A percentile compares a stretch with the other conserved stretches of the same genome.
Evolutionary conservation across 2,113 vertebrate genomes (phyloP).

Genomic region (Okapia johnstoni): DNA sequence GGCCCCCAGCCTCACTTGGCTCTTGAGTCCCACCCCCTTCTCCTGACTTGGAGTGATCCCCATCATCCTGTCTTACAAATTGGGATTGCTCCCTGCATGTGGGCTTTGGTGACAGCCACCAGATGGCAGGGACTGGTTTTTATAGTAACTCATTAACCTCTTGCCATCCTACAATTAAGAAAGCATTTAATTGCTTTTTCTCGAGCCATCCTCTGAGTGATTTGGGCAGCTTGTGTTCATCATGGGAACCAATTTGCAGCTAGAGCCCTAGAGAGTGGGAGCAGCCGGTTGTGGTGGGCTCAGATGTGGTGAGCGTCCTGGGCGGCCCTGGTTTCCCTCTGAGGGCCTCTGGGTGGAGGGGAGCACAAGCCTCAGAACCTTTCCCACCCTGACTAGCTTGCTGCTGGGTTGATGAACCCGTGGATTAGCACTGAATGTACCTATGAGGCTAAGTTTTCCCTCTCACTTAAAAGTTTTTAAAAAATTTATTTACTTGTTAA

Average conservation of each 20-base stretch:
- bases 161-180: constrained; percentile 71
- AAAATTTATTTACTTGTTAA: not conserved
- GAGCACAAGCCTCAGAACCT: not conserved
- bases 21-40: not conserved
- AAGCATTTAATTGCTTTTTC: constrained; percentile 69
- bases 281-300: not conserved
- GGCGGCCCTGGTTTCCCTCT: not conserved
- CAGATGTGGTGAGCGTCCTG: not conserved
- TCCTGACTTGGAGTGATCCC: constrained; percentile 25
- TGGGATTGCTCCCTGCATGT: constrained; percentile 41
- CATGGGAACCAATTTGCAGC: constrained; percentile 21
- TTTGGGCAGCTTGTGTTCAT: constrained; percentile 1
- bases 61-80: constrained; percentile 45
- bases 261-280: not conserved
- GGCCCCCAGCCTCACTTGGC: not conserved
- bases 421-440: not conserved
- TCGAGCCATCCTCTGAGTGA: constrained; percentile 40
- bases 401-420: not conserved
- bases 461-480: not conserved
- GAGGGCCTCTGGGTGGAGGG: not conserved
- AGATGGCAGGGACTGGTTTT: constrained; percentile 70
- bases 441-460: not conserved
- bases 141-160: constrained; percentile 75
- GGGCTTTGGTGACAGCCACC: constrained; percentile 68
- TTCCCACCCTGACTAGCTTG: not conserved